Evolutionary conservation across 2,113 vertebrate genomes (phyloP).

Genomic region (Oriolus oriolus): DNA sequence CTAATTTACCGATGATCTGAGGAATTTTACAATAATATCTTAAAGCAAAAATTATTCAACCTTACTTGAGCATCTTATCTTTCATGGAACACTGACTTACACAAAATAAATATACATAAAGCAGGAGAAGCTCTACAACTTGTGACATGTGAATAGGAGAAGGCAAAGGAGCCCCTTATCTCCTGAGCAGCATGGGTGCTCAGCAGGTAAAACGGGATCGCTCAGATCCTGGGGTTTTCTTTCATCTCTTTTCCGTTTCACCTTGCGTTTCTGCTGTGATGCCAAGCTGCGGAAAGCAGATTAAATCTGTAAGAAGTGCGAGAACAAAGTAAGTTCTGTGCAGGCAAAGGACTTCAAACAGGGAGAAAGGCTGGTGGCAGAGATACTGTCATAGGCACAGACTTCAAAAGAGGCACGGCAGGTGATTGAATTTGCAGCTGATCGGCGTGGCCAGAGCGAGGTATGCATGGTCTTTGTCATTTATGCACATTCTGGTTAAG

Average conservation of each 20-base stretch:
- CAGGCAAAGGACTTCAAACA: neutral
- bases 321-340: conserved; percentile 18
- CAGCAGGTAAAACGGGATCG: neutral
- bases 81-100: neutral
- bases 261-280: neutral
- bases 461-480: fast-evolving
- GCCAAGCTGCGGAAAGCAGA: neutral
- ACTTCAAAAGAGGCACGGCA: neutral
- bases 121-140: neutral
- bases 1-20: neutral
- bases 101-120: neutral
- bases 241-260: neutral
- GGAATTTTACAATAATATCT: neutral
- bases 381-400: neutral
- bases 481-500: fast-evolving
- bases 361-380: neutral
- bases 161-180: neutral
- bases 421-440: neutral
- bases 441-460: fast-evolving
- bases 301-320: neutral
- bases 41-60: neutral
- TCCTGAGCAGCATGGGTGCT: neutral
- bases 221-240: neutral
- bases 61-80: neutral
- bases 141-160: neutral